These are phyloP conservation scores for Andrena flavipes DNA, from an alignment of 2,888 invertebrate species.

Conservation along the genomic window DNA sequence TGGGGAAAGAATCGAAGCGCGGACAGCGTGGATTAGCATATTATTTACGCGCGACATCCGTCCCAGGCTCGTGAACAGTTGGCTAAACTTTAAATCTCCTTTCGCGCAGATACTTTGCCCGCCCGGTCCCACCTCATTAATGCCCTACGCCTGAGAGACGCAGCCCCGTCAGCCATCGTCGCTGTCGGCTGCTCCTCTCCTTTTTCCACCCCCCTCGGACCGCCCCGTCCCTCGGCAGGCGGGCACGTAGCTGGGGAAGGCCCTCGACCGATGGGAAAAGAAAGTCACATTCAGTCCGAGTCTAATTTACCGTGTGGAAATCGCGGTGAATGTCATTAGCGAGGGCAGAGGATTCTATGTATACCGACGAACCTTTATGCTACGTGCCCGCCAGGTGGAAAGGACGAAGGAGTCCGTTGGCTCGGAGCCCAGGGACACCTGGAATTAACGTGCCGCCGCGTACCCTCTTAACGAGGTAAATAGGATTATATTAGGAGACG, in stretches of 20 bases:
- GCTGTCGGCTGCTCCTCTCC: constrained; percentile 20
- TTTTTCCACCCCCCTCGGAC: constrained; percentile 17
- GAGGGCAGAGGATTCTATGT: constrained; percentile 42
- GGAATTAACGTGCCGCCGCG: constrained; percentile 65
- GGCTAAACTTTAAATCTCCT: constrained; percentile 83
- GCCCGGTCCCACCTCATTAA: constrained; percentile 66
- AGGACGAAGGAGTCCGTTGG: constrained; percentile 43
- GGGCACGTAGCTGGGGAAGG: constrained; percentile 53
- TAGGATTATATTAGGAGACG: constrained; percentile 64
- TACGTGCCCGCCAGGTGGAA: constrained; percentile 62
- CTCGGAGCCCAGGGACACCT: constrained; percentile 47
- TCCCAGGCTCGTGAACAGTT: constrained; percentile 74
- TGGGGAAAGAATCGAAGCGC: constrained; percentile 47
- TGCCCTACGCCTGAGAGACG: constrained; percentile 51
- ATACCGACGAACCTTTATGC: constrained; percentile 57
- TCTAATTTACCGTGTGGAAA: constrained; percentile 73
- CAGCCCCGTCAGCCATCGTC: constrained; percentile 13
- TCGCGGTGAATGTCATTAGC: constrained; percentile 63
- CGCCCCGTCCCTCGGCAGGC: constrained; percentile 16
- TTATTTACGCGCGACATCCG: constrained; percentile 79
- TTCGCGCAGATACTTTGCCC: constrained; percentile 78
- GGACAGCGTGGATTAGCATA: constrained; percentile 81
- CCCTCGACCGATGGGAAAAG: constrained; percentile 56
- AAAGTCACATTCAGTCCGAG: constrained; percentile 74
- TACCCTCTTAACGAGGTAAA: constrained; percentile 70